Evolutionary conservation across 2,797 vertebrate species (phyloP).

Genomic region (Craterocephalus amniculus): DNA sequence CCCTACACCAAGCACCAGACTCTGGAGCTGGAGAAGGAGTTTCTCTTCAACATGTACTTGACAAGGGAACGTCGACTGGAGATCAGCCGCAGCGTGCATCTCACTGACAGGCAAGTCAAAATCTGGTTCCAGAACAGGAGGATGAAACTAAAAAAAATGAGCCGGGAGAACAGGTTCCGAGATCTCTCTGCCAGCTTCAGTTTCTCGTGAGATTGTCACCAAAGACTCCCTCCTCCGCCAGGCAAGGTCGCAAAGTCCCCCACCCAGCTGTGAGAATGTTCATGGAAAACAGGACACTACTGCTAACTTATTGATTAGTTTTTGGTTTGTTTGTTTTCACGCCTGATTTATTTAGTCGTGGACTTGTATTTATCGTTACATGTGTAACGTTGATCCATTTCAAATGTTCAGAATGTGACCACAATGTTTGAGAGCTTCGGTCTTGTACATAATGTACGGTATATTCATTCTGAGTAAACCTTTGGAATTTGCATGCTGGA

Average conservation of each 20-base stretch:
- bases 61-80: conserved; percentile 98
- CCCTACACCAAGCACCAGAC: conserved; percentile 99
- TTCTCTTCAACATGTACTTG: conserved; percentile 99
- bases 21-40: conserved; percentile 98
- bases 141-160: conserved; percentile 99
- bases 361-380: conserved; percentile 77
- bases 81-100: conserved; percentile 98
- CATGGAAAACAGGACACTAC: conserved; percentile 69
- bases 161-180: conserved; percentile 96
- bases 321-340: conserved; percentile 69
- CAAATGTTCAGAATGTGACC: conserved; percentile 66
- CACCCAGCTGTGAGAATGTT: conserved; percentile 72
- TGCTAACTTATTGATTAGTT: conserved; percentile 82
- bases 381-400: conserved; percentile 63
- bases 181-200: conserved; percentile 97
- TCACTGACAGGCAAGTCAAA: conserved; percentile 99
- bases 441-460: conserved; percentile 80
- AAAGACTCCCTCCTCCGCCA: conserved; percentile 66
- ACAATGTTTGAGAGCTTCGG: conserved; percentile 66
- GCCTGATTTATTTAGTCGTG: conserved; percentile 72
- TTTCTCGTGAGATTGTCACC: conserved; percentile 90
- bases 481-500: conserved; percentile 81
- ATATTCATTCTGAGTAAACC: conserved; percentile 64
- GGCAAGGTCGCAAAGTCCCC: conserved; percentile 56
- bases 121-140: conserved; percentile 99